These are phyloP conservation scores for Phenganax subtilis DNA, from an alignment of 92 coral and sea anemone species.

Conservation along the genomic window DNA sequence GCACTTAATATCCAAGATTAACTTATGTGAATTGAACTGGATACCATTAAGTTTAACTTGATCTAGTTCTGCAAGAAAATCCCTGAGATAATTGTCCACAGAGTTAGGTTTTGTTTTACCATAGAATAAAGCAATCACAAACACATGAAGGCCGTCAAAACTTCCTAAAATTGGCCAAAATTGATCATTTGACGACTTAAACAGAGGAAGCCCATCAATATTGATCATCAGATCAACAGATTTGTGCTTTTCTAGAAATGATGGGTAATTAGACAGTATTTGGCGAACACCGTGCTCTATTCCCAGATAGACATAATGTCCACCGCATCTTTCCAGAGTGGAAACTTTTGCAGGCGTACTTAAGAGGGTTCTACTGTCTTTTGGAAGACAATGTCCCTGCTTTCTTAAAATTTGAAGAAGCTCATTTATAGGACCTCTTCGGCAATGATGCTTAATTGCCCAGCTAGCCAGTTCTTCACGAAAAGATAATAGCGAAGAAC, in stretches of 20 bases:
- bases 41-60: no score
- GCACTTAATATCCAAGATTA: no score
- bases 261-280: background rate
- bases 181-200: slow-evolving; percentile 16
- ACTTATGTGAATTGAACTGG: no score
- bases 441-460: slow-evolving; percentile 19
- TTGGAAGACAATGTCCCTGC: slow-evolving; percentile 15
- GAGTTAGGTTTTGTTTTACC: slow-evolving; percentile 2
- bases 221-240: slow-evolving; percentile 21
- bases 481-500: background rate
- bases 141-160: background rate
- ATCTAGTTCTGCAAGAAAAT: background rate
- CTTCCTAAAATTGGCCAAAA: slow-evolving; percentile 30
- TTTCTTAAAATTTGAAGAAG: slow-evolving; percentile 4
- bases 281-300: slow-evolving; percentile 10
- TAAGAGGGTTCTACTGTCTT: slow-evolving; percentile 26
- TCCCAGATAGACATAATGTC: slow-evolving; percentile 21
- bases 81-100: background rate
- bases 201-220: slow-evolving; percentile 21
- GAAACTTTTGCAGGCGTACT: background rate
- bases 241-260: background rate
- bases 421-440: slow-evolving; percentile 16
- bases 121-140: slow-evolving; percentile 18
- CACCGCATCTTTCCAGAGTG: slow-evolving; percentile 1
- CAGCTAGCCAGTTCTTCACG: slow-evolving; percentile 7